Percentiles rank a stretch among this genome's conserved stretches.
Conservation (phyloP, 1,140 invertebrate genomes). For the Lepidostoma basale region DNA sequence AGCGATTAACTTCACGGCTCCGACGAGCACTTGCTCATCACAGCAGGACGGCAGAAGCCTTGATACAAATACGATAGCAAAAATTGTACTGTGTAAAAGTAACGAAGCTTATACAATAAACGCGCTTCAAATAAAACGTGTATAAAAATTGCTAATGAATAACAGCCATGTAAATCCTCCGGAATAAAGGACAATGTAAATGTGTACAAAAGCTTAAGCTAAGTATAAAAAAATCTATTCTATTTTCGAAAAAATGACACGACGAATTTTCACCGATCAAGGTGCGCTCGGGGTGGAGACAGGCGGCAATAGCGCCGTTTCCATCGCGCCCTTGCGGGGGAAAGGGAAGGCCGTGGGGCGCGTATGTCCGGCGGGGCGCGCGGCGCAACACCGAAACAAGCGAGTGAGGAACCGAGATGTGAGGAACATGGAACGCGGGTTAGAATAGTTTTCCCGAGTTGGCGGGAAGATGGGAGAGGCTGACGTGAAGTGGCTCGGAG, state of each 20-base stretch:
- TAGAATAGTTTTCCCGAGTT: not conserved
- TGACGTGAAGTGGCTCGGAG: constrained; percentile 48
- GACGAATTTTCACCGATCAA: not conserved
- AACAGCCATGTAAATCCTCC: constrained; percentile 3
- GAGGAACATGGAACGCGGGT: not conserved
- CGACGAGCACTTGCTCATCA: too few species aligned
- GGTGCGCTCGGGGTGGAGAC: not conserved
- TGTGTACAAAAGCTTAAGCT: constrained; percentile 21
- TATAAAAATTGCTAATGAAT: not conserved
- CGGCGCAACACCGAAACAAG: constrained; percentile 57
- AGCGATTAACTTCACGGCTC: not conserved
- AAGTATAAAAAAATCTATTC: constrained; percentile 1
- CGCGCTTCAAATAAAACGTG: not conserved
- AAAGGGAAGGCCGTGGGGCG: not conserved
- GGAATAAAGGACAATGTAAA: constrained; percentile 1
- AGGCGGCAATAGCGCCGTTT: not conserved
- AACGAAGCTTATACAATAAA: too few species aligned
- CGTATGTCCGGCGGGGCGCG: constrained; percentile 3
- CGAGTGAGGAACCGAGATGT: constrained; percentile 37
- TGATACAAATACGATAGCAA: not conserved
- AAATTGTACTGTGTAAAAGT: too few species aligned
- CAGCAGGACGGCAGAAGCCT: not conserved
- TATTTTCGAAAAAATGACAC: too few species aligned
- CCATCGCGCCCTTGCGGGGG: not conserved
- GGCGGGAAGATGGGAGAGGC: constrained; percentile 49